A percentile compares a stretch with the other conserved stretches of the same genome.
phyloP scores from a whole-genome alignment of 2,797 vertebrate species.

The Scolopax bukidnonensis region DNA sequence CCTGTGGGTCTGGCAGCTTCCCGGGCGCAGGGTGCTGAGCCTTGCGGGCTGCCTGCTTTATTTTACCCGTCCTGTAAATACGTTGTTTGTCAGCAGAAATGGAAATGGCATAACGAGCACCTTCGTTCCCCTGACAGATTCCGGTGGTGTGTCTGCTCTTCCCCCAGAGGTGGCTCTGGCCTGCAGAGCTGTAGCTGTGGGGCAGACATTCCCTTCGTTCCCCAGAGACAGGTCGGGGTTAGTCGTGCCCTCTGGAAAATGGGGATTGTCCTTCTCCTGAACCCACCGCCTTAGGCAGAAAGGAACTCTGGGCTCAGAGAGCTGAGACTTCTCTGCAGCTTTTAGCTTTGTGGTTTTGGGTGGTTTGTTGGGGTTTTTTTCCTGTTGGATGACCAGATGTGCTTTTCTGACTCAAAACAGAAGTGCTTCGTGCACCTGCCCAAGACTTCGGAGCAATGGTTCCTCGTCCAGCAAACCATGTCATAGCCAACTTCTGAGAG shows the following conservation, averaged over 20 bases:
- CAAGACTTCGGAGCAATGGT: neutral
- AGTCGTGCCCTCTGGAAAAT: rapidly evolving
- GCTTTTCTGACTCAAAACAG: neutral
- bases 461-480: neutral
- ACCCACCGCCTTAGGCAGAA: neutral
- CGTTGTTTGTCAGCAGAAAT: constrained; percentile 6
- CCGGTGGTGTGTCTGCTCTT: neutral
- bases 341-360: neutral
- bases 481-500: neutral
- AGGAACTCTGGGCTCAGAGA: rapidly evolving
- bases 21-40: neutral
- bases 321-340: neutral
- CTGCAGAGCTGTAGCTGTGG: neutral
- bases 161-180: neutral
- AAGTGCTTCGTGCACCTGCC: rapidly evolving
- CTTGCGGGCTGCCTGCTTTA: neutral
- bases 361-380: neutral
- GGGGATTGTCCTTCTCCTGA: neutral
- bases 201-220: neutral
- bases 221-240: neutral
- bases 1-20: neutral
- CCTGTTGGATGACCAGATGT: neutral
- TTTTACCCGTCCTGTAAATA: constrained; percentile 16
- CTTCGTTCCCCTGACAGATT: neutral
- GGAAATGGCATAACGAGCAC: neutral